Percentiles rank a stretch among this genome's conserved stretches.
Conservation (phyloP, 37 sponge, comb jelly and placozoan genomes). For the Hormiphora californensis region DNA sequence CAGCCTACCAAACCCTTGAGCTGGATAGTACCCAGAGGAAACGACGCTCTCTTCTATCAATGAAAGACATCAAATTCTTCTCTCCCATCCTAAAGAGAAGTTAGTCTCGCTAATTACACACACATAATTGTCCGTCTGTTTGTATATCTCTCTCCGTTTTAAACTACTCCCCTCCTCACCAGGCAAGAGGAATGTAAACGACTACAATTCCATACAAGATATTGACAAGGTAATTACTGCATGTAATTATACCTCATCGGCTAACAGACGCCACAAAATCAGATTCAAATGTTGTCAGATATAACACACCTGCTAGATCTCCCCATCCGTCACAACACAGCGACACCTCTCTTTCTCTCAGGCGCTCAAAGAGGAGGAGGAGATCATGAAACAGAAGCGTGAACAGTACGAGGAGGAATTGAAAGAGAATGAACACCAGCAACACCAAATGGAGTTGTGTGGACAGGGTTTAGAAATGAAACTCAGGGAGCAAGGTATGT, state of each 20-base stretch:
- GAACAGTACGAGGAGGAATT: neutral
- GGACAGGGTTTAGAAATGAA: neutral
- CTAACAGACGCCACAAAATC: too few relatives aligned
- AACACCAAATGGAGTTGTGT: conserved; percentile 17
- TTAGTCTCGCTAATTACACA: neutral
- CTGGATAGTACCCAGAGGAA: conserved; percentile 20
- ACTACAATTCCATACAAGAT: conserved; percentile 1
- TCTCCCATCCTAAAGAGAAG: neutral
- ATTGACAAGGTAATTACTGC: conserved; percentile 35
- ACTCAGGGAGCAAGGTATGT: neutral
- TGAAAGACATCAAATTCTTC: conserved; percentile 44
- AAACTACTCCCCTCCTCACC: neutral
- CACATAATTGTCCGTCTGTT: neutral
- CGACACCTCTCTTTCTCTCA: too few relatives aligned
- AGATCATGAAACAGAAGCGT: neutral
- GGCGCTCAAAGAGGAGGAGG: conserved; percentile 24
- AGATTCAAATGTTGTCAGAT: too few relatives aligned
- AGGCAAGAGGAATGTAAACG: conserved; percentile 8
- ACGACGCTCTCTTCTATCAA: conserved; percentile 4
- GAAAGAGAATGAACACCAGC: conserved; percentile 13
- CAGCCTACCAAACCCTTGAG: conserved; percentile 10
- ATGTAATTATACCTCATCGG: too few relatives aligned
- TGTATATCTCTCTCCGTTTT: neutral
- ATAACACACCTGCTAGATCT: too few relatives aligned
- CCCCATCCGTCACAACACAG: too few relatives aligned